Evolutionary conservation across 2,888 invertebrate genomes (phyloP), one percentile per base, ranked within the genome.

Genomic region (Drosophila nigricruria): DNA sequence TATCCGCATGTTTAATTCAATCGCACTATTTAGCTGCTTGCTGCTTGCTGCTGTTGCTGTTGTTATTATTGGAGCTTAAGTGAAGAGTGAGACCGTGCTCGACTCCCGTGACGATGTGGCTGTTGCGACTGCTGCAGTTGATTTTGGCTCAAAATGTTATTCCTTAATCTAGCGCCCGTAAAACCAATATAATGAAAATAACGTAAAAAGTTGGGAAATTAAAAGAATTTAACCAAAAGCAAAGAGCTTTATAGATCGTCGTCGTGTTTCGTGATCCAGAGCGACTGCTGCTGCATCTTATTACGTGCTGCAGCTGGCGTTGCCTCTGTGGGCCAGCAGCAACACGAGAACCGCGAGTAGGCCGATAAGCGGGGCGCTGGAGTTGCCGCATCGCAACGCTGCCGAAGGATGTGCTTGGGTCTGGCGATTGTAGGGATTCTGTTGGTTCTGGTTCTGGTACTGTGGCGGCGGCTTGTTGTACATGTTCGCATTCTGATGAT

Each of bases 391-490:
- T 9, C 32, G 70, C 53, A 38, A 42, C 43, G 72, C 83, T 65
- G 75, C 78, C 66, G 91, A 91, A 38, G 91, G 92, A 88, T 91
- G 92, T 73, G 92, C 80, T 78, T 92, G 92, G 59, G 92, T 92
- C 72, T 92, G 92, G 62, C 92, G 91, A 82, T 92, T 92, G 74
- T 92, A 92, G 36, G 92, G 92, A 83, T 91, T 91, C 77, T 91
- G 91, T 38, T 88, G 91, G 32, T 91, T 91, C 60, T 91, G 91
- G 61, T 92, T 92, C 73, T 92, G 91, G 68, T 92, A 92, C 66
- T 92, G 92, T 70, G 92, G 92, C 88, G 92, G 92, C 77, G 92
- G 92, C 79, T 92, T 92, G 67, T 92, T 92, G 82, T 90, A 92
- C 92, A 92, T 92, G 67, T 92, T 92, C 78, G 92, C 92, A 82